Percentiles rank a stretch among this genome's conserved stretches.
phyloP scores from a whole-genome alignment of 2,888 invertebrate genomes.

The Dryobota labecula region DNA sequence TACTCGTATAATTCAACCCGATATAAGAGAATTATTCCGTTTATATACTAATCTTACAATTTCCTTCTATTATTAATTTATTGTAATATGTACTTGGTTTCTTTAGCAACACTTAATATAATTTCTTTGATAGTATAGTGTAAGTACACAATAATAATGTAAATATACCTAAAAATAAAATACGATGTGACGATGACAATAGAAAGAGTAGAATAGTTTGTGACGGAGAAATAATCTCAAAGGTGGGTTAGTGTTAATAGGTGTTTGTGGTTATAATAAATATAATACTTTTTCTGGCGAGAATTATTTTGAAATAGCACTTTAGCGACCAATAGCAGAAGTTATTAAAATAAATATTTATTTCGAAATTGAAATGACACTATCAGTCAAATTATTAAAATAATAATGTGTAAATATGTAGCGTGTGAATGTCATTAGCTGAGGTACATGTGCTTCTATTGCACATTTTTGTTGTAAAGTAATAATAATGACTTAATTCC shows the following conservation, averaged over 20 bases:
- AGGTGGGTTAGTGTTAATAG: constrained; percentile 31
- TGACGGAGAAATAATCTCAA: constrained; percentile 54
- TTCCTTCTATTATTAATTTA: neutral
- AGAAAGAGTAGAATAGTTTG: constrained; percentile 73
- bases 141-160: constrained; percentile 38
- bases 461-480: neutral
- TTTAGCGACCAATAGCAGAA: constrained; percentile 69
- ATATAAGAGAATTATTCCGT: neutral
- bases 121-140: neutral
- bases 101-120: neutral
- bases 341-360: constrained; percentile 24
- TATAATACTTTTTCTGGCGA: neutral
- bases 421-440: constrained; percentile 60
- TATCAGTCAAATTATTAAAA: constrained; percentile 85
- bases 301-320: constrained; percentile 9
- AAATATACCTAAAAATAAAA: constrained; percentile 60
- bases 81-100: neutral
- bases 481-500: neutral
- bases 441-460: constrained; percentile 11
- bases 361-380: constrained; percentile 69
- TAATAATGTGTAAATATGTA: constrained; percentile 83
- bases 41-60: neutral
- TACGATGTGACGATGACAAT: constrained; percentile 87
- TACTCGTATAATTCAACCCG: neutral
- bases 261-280: constrained; percentile 36